phyloP scores from a whole-genome alignment of 2,797 vertebrate genomes.

The Hoplostethus mediterraneus region DNA sequence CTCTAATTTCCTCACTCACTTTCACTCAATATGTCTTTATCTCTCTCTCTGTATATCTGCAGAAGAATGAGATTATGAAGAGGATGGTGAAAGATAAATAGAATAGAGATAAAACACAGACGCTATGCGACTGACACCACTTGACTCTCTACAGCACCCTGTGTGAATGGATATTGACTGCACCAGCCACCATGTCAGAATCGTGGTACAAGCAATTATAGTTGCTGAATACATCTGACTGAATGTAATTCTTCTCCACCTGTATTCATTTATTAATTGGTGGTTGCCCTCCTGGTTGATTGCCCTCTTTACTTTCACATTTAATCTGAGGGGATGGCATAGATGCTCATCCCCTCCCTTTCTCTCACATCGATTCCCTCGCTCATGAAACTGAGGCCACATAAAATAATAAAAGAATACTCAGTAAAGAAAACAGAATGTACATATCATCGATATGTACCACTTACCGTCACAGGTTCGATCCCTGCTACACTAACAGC shows the following conservation, averaged over 20 bases:
- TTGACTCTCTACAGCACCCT: constrained; percentile 18
- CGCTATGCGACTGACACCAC: constrained; percentile 27
- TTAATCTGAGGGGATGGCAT: constrained; percentile 23
- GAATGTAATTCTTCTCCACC: constrained; percentile 48
- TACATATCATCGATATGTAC: constrained; percentile 5
- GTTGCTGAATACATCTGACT: constrained; percentile 63
- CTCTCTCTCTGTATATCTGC: background rate
- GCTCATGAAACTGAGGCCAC: too few species aligned
- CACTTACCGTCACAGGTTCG: constrained; percentile 1
- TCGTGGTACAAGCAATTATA: constrained; percentile 44
- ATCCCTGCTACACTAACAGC: background rate
- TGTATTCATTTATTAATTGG: constrained; percentile 60
- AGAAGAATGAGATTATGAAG: background rate
- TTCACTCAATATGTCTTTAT: background rate
- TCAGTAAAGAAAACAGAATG: constrained; percentile 9
- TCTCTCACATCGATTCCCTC: background rate
- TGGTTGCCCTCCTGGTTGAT: constrained; percentile 56
- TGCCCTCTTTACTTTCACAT: constrained; percentile 54
- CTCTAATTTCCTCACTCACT: background rate
- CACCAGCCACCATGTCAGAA: constrained; percentile 32
- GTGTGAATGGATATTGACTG: constrained; percentile 40
- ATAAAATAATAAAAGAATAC: too few species aligned
- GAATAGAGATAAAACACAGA: constrained; percentile 4
- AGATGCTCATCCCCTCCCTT: constrained; percentile 4
- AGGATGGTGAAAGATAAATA: constrained; percentile 14